phyloP scores from a whole-genome alignment of 2,113 vertebrate genomes.

The Pterocles gutturalis region DNA sequence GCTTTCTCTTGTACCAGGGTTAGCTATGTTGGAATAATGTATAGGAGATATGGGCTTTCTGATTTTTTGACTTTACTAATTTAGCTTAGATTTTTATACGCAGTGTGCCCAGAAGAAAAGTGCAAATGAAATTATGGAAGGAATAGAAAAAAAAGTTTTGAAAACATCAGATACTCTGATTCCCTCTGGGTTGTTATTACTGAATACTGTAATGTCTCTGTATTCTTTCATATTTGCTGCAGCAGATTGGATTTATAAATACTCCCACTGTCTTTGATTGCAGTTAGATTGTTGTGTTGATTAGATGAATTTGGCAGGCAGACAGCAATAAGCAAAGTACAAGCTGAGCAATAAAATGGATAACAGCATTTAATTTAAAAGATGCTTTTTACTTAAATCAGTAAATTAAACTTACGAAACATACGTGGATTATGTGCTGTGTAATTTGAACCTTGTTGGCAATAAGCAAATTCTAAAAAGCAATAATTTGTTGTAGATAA shows the following conservation, averaged over 20 bases:
- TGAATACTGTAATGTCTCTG: conserved; percentile 7
- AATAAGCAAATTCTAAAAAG: background rate
- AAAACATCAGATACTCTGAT: background rate
- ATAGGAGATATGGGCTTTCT: background rate
- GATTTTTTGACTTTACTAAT: background rate
- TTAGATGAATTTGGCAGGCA: conserved; percentile 13
- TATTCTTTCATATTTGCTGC: conserved; percentile 51
- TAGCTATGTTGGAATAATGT: background rate
- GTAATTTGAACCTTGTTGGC: background rate
- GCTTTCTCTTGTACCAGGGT: background rate
- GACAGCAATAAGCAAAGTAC: background rate
- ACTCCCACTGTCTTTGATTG: conserved; percentile 62
- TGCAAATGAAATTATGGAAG: background rate
- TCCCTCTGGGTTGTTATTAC: background rate
- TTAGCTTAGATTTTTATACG: background rate
- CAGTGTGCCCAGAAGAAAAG: background rate
- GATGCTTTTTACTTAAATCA: conserved; percentile 45
- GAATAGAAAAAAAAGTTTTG: background rate
- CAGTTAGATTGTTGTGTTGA: conserved; percentile 28
- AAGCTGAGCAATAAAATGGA: conserved; percentile 30
- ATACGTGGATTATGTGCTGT: background rate
- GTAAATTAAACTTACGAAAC: conserved; percentile 12
- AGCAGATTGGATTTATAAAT: conserved; percentile 49
- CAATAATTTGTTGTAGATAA: background rate
- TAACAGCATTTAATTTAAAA: conserved; percentile 49